Evolutionary conservation across 2,888 invertebrate genomes (phyloP).

Genomic region (Embidobia sp.): DNA sequence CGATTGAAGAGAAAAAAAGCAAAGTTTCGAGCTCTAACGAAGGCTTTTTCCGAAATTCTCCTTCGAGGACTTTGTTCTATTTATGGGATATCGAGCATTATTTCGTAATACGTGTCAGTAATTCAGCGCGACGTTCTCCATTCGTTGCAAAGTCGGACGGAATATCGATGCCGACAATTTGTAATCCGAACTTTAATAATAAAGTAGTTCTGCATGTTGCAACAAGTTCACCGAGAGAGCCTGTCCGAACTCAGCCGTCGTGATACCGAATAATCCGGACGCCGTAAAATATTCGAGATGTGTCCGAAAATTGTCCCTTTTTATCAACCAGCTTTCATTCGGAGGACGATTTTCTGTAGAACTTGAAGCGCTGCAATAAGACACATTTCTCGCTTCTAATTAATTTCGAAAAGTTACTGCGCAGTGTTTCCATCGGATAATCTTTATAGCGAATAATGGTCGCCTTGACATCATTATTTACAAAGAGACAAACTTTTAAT

Average conservation of each 20-base stretch:
- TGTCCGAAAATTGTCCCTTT: too few species aligned
- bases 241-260: too few species aligned
- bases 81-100: slow-evolving; percentile 19
- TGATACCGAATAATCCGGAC: too few species aligned
- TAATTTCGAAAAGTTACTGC: not conserved
- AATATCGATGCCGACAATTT: slow-evolving; percentile 36
- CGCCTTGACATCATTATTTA: slow-evolving; percentile 34
- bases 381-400: too few species aligned
- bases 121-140: slow-evolving; percentile 19
- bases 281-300: too few species aligned
- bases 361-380: too few species aligned
- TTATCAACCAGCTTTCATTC: too few species aligned
- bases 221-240: too few species aligned
- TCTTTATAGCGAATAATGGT: slow-evolving; percentile 17
- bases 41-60: too few species aligned
- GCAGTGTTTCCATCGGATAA: slow-evolving; percentile 3
- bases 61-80: not conserved
- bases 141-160: too few species aligned
- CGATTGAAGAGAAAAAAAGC: not conserved
- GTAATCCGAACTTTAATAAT: slow-evolving; percentile 27
- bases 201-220: slow-evolving; percentile 15
- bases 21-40: not conserved
- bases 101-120: slow-evolving; percentile 16
- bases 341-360: too few species aligned
- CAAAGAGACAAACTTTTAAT: slow-evolving; percentile 25